Percentiles rank a stretch among this genome's conserved stretches.
Evolutionary conservation across 2,113 vertebrate species (phyloP).

Genomic region (Hassar affinis): DNA sequence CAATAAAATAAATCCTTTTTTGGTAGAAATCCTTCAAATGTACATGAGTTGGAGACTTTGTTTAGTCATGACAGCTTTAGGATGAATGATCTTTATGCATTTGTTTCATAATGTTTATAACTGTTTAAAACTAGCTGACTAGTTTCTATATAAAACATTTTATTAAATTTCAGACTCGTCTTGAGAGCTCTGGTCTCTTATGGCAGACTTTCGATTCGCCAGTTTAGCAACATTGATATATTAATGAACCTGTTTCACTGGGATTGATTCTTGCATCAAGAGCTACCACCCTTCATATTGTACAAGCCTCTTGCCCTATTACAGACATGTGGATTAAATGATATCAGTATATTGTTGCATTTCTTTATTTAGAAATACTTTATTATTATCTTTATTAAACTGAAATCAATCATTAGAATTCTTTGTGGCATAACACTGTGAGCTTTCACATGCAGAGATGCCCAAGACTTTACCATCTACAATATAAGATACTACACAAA

Average conservation of each 20-base stretch:
- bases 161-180: neutral
- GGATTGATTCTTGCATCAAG: neutral
- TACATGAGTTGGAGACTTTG: neutral
- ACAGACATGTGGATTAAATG: neutral
- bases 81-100: neutral
- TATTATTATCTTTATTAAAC: neutral
- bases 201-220: neutral
- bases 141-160: neutral
- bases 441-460: neutral
- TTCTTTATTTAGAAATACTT: too few species aligned
- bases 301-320: neutral
- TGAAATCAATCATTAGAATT: neutral
- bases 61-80: neutral
- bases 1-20: conserved; percentile 20
- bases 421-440: neutral
- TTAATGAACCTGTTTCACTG: neutral
- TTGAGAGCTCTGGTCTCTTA: neutral
- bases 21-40: neutral
- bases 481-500: neutral
- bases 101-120: neutral
- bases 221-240: neutral
- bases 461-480: neutral
- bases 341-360: neutral
- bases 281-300: neutral
- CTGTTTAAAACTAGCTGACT: neutral